Percentiles rank a stretch among this genome's conserved stretches.
These are phyloP conservation scores for Thunnus maccoyii DNA, from an alignment of 2,113 vertebrate species.

Conservation along the genomic window DNA sequence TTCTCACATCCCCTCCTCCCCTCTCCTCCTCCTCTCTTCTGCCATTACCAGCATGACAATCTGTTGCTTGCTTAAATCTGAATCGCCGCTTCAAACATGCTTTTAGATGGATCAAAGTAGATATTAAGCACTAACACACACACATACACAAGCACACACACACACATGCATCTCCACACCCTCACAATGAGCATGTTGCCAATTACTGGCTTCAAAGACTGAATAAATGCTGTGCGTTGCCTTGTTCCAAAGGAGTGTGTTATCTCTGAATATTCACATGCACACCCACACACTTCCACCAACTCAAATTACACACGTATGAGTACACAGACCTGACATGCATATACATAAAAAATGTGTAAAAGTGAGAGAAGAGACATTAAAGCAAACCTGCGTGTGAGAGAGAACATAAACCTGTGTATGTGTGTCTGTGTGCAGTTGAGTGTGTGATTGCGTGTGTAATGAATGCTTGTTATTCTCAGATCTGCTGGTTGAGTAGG, in stretches of 20 bases:
- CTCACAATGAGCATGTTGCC: slow-evolving; percentile 46
- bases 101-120: slow-evolving; percentile 76
- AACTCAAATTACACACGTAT: background rate
- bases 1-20: background rate
- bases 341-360: slow-evolving; percentile 12
- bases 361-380: background rate
- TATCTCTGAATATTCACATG: slow-evolving; percentile 32
- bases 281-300: slow-evolving; percentile 19
- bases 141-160: background rate
- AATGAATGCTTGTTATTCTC: slow-evolving; percentile 53
- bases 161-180: slow-evolving; percentile 17
- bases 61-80: slow-evolving; percentile 53
- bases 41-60: slow-evolving; percentile 33
- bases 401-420: background rate
- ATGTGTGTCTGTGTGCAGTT: slow-evolving; percentile 6
- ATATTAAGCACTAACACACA: slow-evolving; percentile 50
- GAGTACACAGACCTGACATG: background rate
- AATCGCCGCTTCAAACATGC: slow-evolving; percentile 69
- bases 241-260: background rate
- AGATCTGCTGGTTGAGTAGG: slow-evolving; percentile 39
- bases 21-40: slow-evolving; percentile 18
- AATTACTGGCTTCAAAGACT: slow-evolving; percentile 76
- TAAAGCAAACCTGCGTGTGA: background rate
- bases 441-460: slow-evolving; percentile 35
- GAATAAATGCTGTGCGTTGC: slow-evolving; percentile 49